Base-by-base conservation (phyloP, 2,888 invertebrate genomes). In the Campoplex nolae region DNA sequence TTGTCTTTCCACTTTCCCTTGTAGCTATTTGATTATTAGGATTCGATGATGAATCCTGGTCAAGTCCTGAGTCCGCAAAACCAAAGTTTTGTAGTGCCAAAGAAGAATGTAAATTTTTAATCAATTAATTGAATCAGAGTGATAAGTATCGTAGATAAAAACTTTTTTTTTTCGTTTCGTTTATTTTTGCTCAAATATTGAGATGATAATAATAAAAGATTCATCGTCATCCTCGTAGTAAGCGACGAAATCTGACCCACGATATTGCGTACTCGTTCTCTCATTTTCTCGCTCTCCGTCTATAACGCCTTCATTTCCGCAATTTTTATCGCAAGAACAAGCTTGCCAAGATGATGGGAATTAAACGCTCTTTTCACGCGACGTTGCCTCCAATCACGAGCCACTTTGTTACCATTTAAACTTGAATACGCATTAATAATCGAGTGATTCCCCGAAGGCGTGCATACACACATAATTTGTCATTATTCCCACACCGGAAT, bases 351-450 rank as follows among this genome's bases (percentile, higher is more conserved):
- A 87, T 76, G 71, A 84, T 75, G 87, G 51, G 78, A 84, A 87
- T 87, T 87, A 79, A 82, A 82, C 78, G 87, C 87, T 87, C 82
- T 48, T 87, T 87, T 84, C 82, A 87, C 84, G 84, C 84, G 81
- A 56, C 82, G 70, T 79, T 79, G 87, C 70, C 74, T 84, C 75
- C 87, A 82, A 87, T 87, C 87, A 78, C 79, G 32, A 75, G 68
- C 62, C 84, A 79, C 79, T 87, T 79, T 75, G 71, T 84, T 82
- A 82, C 82, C 62, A 56, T 79, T 82, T 81, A 62, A n/a, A 68
- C 51, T 68, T 23, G n/a, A 70, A 84, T 84, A 75, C 78, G 71
- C 84, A 58, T 84, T 82, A 65, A 62, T 62, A 62, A 84, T 87
- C 86, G 81, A 76, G 74, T 45, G 62, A 81, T 84, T 86, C 79